A percentile compares a stretch with the other conserved stretches of the same genome.
These are phyloP conservation scores for Columba janthina DNA, from an alignment of 2,113 vertebrate species.

Conservation along the genomic window DNA sequence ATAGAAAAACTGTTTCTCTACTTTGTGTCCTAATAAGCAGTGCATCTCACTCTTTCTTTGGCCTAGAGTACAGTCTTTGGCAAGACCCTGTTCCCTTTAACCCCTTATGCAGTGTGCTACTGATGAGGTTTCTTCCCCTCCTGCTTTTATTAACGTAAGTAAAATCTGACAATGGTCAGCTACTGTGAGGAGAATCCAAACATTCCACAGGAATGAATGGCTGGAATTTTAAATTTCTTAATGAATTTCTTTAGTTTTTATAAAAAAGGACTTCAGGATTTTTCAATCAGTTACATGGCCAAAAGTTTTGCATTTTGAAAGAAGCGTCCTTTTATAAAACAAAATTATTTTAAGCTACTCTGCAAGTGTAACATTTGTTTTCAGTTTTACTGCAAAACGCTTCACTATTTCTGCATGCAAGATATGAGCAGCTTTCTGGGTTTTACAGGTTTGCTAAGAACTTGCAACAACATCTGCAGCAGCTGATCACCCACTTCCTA, in stretches of 20 bases:
- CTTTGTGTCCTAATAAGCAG: background rate
- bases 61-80: background rate
- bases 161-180: background rate
- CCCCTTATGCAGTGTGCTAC: background rate
- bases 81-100: background rate
- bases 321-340: background rate
- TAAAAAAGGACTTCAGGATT: background rate
- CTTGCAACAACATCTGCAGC: conserved; percentile 19
- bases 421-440: background rate
- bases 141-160: background rate
- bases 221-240: background rate
- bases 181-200: background rate
- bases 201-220: background rate
- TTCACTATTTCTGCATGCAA: background rate
- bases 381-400: background rate
- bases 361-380: background rate
- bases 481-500: conserved; percentile 74
- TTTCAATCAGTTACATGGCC: background rate
- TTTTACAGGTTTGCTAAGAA: conserved; percentile 10
- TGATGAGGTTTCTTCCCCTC: rapidly evolving
- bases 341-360: background rate
- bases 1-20: background rate
- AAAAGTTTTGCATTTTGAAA: background rate
- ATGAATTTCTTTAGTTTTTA: background rate
- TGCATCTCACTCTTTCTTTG: background rate